Conservation (phyloP, 2,113 vertebrate genomes). For the Cyprinus carpio region DNA sequence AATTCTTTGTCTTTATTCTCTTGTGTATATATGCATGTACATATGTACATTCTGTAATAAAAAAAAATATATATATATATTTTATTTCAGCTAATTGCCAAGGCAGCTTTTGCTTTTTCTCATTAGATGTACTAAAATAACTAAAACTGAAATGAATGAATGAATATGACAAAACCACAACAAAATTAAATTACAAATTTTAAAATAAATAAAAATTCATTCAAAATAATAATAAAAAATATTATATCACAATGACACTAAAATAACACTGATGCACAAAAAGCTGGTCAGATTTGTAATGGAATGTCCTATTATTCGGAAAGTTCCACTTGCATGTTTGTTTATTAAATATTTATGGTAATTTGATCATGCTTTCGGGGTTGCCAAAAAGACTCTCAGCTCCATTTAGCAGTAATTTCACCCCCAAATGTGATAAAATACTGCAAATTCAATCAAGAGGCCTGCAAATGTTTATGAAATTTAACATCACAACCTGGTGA, state of each 20-base stretch:
- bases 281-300: not conserved
- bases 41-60: not conserved
- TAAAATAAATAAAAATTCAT: not conserved
- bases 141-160: not conserved
- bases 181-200: not conserved
- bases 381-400: no score
- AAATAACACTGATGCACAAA: not conserved
- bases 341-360: not conserved
- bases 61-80: no score
- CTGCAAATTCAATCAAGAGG: not conserved
- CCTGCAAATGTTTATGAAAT: not conserved
- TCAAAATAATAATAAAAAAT: not conserved
- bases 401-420: no score
- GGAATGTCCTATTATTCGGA: not conserved
- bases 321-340: not conserved
- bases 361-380: not conserved
- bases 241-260: not conserved
- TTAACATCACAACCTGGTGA: not conserved
- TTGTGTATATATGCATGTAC: no score
- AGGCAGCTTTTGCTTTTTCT: not conserved
- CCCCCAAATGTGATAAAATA: not conserved
- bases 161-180: not conserved
- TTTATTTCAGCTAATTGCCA: not conserved
- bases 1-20: not conserved
- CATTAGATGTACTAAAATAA: not conserved